Conservation (phyloP, 2,888 invertebrate genomes). For the Patella depressa region DNA sequence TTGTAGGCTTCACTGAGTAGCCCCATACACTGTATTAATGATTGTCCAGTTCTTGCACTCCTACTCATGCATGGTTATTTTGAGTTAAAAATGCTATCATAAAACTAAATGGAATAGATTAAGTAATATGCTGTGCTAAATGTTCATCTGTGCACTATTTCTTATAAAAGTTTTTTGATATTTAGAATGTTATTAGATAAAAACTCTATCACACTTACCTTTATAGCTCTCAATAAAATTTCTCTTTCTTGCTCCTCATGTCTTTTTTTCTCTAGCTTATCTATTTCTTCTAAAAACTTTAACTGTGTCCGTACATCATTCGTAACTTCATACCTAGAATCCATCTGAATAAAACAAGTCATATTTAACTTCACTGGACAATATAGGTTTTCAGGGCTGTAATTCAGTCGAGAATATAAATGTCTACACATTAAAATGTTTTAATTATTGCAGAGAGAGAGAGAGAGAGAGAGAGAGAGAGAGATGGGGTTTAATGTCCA, state of each 20-base stretch:
- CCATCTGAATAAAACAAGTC: conserved; percentile 75
- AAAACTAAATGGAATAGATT: too few relatives aligned
- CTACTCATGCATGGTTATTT: too few relatives aligned
- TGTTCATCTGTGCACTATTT: too few relatives aligned
- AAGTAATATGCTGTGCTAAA: too few relatives aligned
- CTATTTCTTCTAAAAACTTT: conserved; percentile 96
- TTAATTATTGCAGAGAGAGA: not conserved
- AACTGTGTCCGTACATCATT: conserved; percentile 93
- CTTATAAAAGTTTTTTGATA: too few relatives aligned
- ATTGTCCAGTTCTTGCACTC: too few relatives aligned
- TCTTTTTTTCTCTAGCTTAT: conserved; percentile 91
- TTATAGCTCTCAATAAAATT: conserved; percentile 91
- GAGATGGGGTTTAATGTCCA: too few relatives aligned
- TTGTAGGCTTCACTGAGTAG: too few relatives aligned
- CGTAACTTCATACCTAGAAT: conserved; percentile 89
- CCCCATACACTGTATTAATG: too few relatives aligned
- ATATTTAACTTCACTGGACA: not conserved
- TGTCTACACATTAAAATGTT: not conserved
- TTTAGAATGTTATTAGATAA: too few relatives aligned
- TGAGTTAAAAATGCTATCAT: too few relatives aligned
- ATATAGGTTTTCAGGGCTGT: not conserved
- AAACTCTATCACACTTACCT: conserved; percentile 75
- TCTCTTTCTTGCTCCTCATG: conserved; percentile 97
- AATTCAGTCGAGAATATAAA: not conserved
- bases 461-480: too few relatives aligned